Conservation (phyloP, 2,113 vertebrate genomes). For the Laticauda laticaudata region DNA sequence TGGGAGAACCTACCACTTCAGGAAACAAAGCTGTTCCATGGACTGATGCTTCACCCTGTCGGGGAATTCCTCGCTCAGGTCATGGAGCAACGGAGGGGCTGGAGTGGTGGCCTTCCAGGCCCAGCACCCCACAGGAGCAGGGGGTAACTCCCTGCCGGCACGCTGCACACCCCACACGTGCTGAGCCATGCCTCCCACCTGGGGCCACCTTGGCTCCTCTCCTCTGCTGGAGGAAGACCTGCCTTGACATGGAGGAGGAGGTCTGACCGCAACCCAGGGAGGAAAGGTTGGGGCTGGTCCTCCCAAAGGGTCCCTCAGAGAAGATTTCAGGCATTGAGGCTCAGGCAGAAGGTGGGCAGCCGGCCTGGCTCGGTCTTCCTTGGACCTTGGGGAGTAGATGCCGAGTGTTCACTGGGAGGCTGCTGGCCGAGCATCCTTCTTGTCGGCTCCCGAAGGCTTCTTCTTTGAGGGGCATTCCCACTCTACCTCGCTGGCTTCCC, state of each 20-base stretch:
- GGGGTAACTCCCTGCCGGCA: not conserved
- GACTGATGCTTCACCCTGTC: not conserved
- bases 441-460: not conserved
- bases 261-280: not conserved
- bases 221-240: not conserved
- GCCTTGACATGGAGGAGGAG: not conserved
- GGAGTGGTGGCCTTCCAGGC: not conserved
- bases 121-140: not conserved
- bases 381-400: not conserved
- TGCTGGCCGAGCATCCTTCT: not conserved
- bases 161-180: not conserved
- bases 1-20: not conserved
- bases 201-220: not conserved
- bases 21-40: not conserved
- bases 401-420: not conserved
- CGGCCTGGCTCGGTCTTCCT: not conserved
- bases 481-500: not conserved
- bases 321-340: not conserved
- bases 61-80: not conserved
- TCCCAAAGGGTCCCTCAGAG: not conserved
- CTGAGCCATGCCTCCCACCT: not conserved
- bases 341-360: not conserved
- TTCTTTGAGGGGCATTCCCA: not conserved
- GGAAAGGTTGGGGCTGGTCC: not conserved
- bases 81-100: not conserved